phyloP scores from a whole-genome alignment of 2,888 invertebrate species.

The Stenurella melanura region DNA sequence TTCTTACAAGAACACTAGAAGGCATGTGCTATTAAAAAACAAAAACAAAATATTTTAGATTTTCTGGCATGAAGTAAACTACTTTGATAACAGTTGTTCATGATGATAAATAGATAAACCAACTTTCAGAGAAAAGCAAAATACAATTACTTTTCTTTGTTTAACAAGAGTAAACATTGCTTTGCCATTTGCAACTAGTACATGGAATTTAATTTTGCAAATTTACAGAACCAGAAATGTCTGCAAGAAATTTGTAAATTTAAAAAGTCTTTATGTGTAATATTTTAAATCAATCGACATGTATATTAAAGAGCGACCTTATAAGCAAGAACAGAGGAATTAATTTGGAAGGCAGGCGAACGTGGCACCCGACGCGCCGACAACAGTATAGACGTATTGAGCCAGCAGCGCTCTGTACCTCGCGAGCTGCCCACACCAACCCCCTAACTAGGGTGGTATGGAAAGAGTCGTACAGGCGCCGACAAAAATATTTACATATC shows the following conservation, averaged over 20 bases:
- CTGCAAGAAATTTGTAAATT: neutral
- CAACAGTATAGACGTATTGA: slow-evolving; percentile 71
- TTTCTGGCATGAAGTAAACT: no score
- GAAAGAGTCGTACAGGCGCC: slow-evolving; percentile 74
- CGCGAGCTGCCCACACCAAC: slow-evolving; percentile 66
- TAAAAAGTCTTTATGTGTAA: neutral
- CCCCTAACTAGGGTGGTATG: slow-evolving; percentile 61
- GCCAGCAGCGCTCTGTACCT: slow-evolving; percentile 69
- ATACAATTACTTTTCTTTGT: no score
- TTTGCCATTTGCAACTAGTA: no score
- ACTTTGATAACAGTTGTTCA: no score
- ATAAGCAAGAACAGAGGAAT: slow-evolving; percentile 38
- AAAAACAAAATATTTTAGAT: no score
- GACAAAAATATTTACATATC: slow-evolving; percentile 75
- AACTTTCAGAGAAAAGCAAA: no score
- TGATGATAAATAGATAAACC: no score
- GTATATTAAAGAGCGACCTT: slow-evolving; percentile 51
- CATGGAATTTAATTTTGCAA: no score
- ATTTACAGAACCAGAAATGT: no score
- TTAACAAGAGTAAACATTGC: no score
- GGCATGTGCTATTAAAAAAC: no score
- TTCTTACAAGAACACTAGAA: no score
- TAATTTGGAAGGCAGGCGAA: slow-evolving; percentile 25
- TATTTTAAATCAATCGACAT: slow-evolving; percentile 34
- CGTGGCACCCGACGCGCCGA: slow-evolving; percentile 68